Base-by-base conservation (phyloP, 2,797 vertebrate genomes). In the Molossus molossus region DNA sequence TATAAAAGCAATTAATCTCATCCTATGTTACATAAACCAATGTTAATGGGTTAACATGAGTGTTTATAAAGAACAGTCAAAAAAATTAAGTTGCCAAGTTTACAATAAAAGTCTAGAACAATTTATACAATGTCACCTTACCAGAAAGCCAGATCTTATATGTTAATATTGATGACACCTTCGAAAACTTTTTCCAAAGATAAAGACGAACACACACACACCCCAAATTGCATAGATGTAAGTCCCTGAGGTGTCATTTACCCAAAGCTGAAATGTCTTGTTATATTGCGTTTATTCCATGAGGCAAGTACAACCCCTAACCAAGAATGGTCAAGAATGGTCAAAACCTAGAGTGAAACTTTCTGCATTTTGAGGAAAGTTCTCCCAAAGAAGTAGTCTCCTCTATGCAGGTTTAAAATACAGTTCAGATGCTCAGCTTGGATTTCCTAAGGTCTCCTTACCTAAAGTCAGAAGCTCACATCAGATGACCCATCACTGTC, bases 61-160 rank as follows among this genome's bases (percentile, higher is more conserved):
- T 70, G 29, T 79, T 90, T 55, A 87, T 69, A 92, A 91, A 95
- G 15, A 82, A 0, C 48, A 73, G 96, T 40, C 57, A 81, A 94
- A 89, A 94, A 90, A 83, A 91, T 33, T 64, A 86, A 90, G 72
- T 37, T 67, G 40, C 21, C 15, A 25, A 80, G 6, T 94, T 79
- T 55, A 83, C 14, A 94, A 57, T 48, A 84, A 81, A 94, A 91
- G 90, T 96, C 75, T 27, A 77, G 65, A 90, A 86, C 20, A 80
- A 91, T 50, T 21, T 55, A 80, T 50, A 85, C 21, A 85, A 67
- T 48, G 37, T 2, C 15, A 67, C 10, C 45, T 87, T n/a, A 77
- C 20, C 50, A 81, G 79, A 86, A 88, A 82, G 50, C 5, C 45
- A 87, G 27, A 20, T 13, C 4, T 9, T 79, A 2, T 85, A 21